phyloP scores from a whole-genome alignment of 2,113 vertebrate species.

The Melanocharis versteri region DNA sequence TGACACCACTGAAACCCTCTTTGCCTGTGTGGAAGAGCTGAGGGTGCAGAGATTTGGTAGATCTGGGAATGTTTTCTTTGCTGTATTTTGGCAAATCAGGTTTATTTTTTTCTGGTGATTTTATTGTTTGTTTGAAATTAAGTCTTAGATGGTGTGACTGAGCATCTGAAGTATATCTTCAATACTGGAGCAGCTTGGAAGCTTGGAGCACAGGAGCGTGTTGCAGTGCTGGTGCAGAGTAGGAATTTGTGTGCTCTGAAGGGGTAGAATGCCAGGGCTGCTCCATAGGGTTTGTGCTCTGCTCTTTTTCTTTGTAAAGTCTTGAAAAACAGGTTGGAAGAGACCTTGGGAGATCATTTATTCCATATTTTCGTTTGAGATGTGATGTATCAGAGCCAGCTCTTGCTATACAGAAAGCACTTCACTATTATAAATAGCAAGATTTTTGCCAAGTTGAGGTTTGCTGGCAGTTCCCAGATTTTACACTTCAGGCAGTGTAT shows the following conservation, averaged over 20 bases:
- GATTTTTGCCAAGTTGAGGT: constrained; percentile 26
- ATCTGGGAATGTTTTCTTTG: not conserved
- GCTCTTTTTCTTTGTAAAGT: not conserved
- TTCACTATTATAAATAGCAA: not conserved
- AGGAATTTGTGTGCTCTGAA: rapidly evolving
- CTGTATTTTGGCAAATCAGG: not conserved
- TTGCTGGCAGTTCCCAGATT: constrained; percentile 40
- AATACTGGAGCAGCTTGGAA: not conserved
- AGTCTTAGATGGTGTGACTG: not conserved
- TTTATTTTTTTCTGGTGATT: not conserved
- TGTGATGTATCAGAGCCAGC: not conserved
- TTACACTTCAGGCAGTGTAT: constrained; percentile 13
- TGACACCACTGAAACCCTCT: not conserved
- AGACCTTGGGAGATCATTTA: not conserved
- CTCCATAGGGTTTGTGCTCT: not conserved
- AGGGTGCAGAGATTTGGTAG: not conserved
- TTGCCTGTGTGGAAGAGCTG: not conserved
- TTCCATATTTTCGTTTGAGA: not conserved
- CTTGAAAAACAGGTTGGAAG: not conserved
- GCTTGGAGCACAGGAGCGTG: not conserved
- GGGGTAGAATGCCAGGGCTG: not conserved
- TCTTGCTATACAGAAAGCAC: not conserved
- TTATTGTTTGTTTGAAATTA: not conserved
- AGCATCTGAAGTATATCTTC: not conserved
- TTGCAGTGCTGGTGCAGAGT: not conserved